Evolutionary conservation across 2,888 invertebrate species (phyloP), one percentile per base, ranked within the genome.

Genomic region (Chymomyza amoena): DNA sequence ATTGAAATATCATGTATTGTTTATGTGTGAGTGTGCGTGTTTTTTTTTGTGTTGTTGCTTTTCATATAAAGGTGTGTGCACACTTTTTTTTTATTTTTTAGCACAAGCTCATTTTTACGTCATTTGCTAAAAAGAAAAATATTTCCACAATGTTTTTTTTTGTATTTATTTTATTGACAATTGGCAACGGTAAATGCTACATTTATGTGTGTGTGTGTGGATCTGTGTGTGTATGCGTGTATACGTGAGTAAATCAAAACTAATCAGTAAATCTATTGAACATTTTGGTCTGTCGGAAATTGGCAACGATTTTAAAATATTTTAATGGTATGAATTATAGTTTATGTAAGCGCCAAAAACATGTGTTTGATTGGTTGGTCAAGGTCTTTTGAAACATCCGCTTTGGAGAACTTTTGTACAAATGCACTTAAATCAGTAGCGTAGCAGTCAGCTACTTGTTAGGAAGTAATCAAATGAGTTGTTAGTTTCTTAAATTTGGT

Each of bases 61-160:
- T 51, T 51, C 13, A 10, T 45, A 45, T 4, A 13, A 45, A 45
- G 10, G 39, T 45, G 39, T 45, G 39, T 45, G 39, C 39, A 45
- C 13, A 45, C 39, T 45, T 45, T 45, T 39, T 39, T 39, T 39
- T 39, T n/a, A n/a, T n/a, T 39, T 39, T 45, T 13, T 32, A 25
- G 25, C 25, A 32, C 32, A 45, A 45, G 39, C 39, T 45, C 39
- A 45, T 45, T 45, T 45, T 67, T 85, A 79, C 82, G 82, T 85
- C 82, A 83, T 87, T 83, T 84, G 62, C 63, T 71, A n/a, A 83
- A 83, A 75, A 32, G 32, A 32, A 83, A 76, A 80, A 85, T 87
- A 72, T 81, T 70, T 74, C 72, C 63, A 87, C 73, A 78, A 84
- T 68, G 68, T 60, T 45, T 85, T 75, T 78, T 87, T 66, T 69